Conservation (phyloP, 2,113 vertebrate genomes). For the Trachemys scripta region DNA sequence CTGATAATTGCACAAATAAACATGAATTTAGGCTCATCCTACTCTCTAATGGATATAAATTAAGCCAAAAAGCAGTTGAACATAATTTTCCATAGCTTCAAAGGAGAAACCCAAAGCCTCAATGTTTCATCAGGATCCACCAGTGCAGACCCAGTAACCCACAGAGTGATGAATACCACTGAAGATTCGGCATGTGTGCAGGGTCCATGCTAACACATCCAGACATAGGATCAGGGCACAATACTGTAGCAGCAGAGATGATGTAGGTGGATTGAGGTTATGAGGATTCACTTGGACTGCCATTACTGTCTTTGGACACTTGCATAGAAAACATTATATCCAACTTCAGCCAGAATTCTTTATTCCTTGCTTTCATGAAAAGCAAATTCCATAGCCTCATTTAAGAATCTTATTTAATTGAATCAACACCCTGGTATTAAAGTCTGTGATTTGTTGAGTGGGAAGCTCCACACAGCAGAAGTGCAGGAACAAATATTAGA, state of each 20-base stretch:
- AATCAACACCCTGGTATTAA: neutral
- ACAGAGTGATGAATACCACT: rapidly evolving
- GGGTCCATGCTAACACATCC: neutral
- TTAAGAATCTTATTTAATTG: neutral
- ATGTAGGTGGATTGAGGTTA: neutral
- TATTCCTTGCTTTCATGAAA: neutral
- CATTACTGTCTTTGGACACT: neutral
- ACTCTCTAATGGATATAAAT: neutral
- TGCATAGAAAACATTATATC: neutral
- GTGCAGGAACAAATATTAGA: neutral
- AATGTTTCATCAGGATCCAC: neutral
- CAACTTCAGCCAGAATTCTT: neutral
- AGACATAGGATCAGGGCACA: neutral
- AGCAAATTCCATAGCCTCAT: neutral
- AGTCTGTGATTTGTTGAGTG: neutral
- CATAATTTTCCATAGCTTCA: neutral
- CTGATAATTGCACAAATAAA: neutral
- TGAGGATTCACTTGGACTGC: neutral
- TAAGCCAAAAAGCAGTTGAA: neutral
- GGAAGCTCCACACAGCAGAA: neutral
- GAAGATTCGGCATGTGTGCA: neutral
- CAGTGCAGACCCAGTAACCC: neutral
- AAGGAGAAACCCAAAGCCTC: neutral
- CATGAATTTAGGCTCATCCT: neutral
- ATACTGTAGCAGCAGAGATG: neutral